Evolutionary conservation across 1,140 invertebrate species (phyloP).

Genomic region (Danaus melanippus): DNA sequence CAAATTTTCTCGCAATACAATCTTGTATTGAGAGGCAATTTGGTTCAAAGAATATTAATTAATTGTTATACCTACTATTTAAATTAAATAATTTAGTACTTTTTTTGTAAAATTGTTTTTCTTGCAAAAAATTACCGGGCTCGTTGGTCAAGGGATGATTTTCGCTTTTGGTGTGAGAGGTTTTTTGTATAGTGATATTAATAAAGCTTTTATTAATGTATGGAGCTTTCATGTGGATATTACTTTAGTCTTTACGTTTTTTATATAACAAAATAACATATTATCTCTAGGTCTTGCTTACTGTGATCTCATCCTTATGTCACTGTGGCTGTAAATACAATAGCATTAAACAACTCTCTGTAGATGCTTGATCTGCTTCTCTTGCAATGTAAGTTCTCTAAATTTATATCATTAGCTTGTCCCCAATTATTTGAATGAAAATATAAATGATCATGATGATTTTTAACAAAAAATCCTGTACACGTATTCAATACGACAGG

Average conservation of each 20-base stretch:
- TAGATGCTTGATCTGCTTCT: conserved; percentile 36
- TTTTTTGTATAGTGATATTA: conserved; percentile 7
- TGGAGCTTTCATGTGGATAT: background rate
- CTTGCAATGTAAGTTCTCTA: conserved; percentile 16
- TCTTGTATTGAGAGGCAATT: no score
- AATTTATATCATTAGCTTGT: no score
- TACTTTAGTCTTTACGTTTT: background rate
- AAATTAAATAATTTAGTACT: background rate
- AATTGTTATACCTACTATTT: no score
- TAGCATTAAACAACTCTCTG: conserved; percentile 31
- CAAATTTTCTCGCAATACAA: no score
- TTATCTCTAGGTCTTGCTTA: no score
- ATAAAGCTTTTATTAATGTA: background rate
- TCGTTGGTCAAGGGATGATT: conserved; percentile 40
- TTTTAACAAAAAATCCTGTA: no score
- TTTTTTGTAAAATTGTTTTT: conserved; percentile 2
- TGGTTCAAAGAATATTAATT: no score
- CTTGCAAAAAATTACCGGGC: conserved; percentile 4
- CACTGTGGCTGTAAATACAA: conserved; percentile 34
- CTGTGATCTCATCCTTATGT: conserved; percentile 12
- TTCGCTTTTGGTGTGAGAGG: conserved; percentile 36
- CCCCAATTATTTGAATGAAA: no score
- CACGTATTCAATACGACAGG: no score
- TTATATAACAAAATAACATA: background rate
- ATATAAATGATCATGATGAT: no score